phyloP scores from a whole-genome alignment of 2,113 vertebrate genomes.

The Brienomyrus brachyistius region DNA sequence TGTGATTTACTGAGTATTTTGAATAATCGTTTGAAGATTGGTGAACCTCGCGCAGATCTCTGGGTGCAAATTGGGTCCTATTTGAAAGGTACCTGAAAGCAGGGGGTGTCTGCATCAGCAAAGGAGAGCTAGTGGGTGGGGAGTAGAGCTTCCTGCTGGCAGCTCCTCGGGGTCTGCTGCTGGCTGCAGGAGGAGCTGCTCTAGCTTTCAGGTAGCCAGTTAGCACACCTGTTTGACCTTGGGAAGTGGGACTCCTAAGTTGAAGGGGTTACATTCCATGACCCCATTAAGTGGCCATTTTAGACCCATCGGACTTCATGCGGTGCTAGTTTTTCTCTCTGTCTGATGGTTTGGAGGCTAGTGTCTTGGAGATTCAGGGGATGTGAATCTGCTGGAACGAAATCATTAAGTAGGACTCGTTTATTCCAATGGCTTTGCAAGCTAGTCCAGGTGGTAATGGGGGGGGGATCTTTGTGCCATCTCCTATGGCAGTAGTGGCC shows the following conservation, averaged over 20 bases:
- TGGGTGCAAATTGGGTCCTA: neutral
- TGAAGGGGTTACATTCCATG: neutral
- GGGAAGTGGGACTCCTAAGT: neutral
- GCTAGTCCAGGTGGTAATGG: neutral
- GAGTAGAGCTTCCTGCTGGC: neutral
- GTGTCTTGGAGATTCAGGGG: neutral
- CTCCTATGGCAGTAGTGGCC: neutral
- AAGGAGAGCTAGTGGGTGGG: neutral
- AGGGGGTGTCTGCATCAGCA: neutral
- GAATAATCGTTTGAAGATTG: neutral
- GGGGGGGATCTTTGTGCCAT: too few species aligned
- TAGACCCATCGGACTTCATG: neutral
- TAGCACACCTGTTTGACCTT: neutral
- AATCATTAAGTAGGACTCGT: neutral
- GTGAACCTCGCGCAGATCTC: neutral
- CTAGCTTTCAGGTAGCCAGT: neutral
- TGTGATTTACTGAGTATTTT: neutral
- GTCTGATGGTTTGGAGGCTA: neutral
- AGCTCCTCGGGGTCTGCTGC: neutral
- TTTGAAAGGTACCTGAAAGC: neutral
- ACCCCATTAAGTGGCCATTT: neutral
- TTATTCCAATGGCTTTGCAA: neutral
- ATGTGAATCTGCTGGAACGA: neutral
- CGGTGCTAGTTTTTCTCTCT: neutral
- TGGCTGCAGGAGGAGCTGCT: neutral